These are phyloP conservation scores for Flabesymbios commensalis DNA, from an alignment of 2,888 invertebrate species.

Conservation along the genomic window DNA sequence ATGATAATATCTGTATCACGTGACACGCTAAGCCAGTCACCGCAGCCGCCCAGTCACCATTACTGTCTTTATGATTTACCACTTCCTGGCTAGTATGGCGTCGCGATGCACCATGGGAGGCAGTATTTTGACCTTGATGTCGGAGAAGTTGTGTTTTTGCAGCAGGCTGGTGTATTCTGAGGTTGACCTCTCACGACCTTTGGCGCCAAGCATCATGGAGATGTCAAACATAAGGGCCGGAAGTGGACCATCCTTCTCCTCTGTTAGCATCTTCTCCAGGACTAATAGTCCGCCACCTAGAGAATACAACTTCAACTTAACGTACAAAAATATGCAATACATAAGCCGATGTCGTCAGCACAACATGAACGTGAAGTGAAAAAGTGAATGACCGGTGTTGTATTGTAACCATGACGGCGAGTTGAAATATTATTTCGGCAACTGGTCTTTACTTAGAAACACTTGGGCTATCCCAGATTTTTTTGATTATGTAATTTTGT, in stretches of 20 bases:
- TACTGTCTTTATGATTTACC: not conserved
- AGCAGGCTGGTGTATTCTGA: conserved; percentile 42
- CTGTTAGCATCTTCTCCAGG: conserved; percentile 43
- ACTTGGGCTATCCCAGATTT: too few species aligned
- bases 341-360: too few species aligned
- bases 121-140: conserved; percentile 22
- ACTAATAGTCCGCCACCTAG: conserved; percentile 44
- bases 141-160: conserved; percentile 37
- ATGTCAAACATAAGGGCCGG: conserved; percentile 39
- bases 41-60: too few species aligned
- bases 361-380: too few species aligned
- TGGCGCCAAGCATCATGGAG: conserved; percentile 38
- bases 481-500: too few species aligned
- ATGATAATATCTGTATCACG: too few species aligned
- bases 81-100: conserved; percentile 40
- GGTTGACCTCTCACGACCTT: conserved; percentile 41
- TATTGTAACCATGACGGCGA: too few species aligned
- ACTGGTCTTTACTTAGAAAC: too few species aligned
- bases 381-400: too few species aligned
- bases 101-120: conserved; percentile 29
- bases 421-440: too few species aligned
- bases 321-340: too few species aligned
- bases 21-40: too few species aligned
- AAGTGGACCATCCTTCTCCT: conserved; percentile 40
- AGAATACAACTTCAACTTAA: not conserved